Evolutionary conservation across 2,113 vertebrate genomes (phyloP), one percentile per base, ranked within the genome.

Genomic region (Parotia lawesii): DNA sequence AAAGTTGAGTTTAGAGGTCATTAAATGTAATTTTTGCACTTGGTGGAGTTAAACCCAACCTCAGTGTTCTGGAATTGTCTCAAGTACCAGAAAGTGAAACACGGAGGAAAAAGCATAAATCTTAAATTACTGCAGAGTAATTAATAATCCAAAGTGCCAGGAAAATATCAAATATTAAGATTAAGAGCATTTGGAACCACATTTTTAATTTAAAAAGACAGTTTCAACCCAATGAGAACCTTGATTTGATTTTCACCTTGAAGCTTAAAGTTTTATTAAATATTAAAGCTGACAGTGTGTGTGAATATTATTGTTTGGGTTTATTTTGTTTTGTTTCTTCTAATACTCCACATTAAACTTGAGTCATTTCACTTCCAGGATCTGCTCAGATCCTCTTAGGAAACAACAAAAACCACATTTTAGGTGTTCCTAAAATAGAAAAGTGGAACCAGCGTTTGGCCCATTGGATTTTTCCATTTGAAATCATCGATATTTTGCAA

Each of bases 401-500:
- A 93, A 95, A 95, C 85, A 95, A 79, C 38, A 84, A 56, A 78
- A 74, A 51, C 1, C 47, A 57, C 48, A 85, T 82, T 95, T 95
- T 90, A 96, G 94, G 90, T 95, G 48, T 35, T 91, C 79, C 64
- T 81, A 57, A 88, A 96, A 91, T 90, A 95, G 89, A 80, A 74
- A 82, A 82, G 77, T 89, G 42, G 71, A 81, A 37, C 37, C 78
- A 87, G 57, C 12, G 18, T 81, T 96, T 75, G 61, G 85, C 60
- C 75, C 79, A 61, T 91, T 93, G 65, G 69, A 78, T 95, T 96
- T 96, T 97, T 97, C 95, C 95, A 92, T 94, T 74, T 91, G 92
- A 91, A 97, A 95, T 93, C 87, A 54, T 64, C 38, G 75, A 95
- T 93, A 92, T 97, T 97, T 97, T 96, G 96, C 96, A 97, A 97